Evolutionary conservation across 1,140 invertebrate species (phyloP).

Genomic region (Hydropsyche tenuis): DNA sequence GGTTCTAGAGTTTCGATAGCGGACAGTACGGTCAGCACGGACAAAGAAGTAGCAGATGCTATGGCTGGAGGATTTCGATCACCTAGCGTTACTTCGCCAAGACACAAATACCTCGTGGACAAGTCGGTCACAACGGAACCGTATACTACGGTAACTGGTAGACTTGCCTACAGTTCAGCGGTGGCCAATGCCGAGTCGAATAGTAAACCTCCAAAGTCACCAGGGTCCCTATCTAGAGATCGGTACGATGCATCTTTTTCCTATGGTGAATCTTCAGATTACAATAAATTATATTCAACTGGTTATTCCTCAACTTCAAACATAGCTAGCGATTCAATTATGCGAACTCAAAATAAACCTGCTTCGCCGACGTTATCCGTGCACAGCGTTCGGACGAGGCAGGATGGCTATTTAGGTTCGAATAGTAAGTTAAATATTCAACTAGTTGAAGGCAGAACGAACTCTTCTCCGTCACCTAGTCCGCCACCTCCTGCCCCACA

Average conservation of each 20-base stretch:
- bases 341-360: constrained; percentile 59
- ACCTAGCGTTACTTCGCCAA: constrained; percentile 61
- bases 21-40: constrained; percentile 60
- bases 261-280: constrained; percentile 52
- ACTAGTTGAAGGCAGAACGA: constrained; percentile 62
- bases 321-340: constrained; percentile 35
- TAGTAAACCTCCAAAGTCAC: constrained; percentile 60
- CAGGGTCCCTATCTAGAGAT: constrained; percentile 60
- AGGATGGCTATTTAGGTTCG: constrained; percentile 68
- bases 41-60: constrained; percentile 64
- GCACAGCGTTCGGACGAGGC: constrained; percentile 69
- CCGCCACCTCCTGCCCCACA: constrained; percentile 82
- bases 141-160: constrained; percentile 66
- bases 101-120: constrained; percentile 63
- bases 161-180: constrained; percentile 66
- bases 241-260: constrained; percentile 59
- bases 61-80: constrained; percentile 58
- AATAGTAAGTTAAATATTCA: constrained; percentile 61
- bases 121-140: constrained; percentile 63
- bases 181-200: constrained; percentile 66
- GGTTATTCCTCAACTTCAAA: constrained; percentile 36
- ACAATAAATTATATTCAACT: constrained; percentile 43
- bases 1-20: constrained; percentile 66
- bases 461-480: constrained; percentile 68
- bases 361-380: constrained; percentile 68